These are phyloP conservation scores for Argopecten irradians DNA, from an alignment of 1,140 invertebrate genomes.

Conservation along the genomic window DNA sequence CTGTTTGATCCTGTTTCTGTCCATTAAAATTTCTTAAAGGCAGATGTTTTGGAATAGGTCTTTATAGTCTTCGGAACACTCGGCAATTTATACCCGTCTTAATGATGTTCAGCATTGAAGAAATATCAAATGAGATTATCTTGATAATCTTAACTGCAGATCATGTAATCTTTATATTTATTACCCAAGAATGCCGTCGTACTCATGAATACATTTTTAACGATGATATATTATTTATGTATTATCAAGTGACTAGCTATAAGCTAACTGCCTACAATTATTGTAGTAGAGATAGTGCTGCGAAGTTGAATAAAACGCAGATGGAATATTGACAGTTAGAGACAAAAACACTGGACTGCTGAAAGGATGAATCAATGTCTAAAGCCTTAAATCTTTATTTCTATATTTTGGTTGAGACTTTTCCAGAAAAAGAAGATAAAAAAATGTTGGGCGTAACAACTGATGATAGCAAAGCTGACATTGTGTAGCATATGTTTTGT, in stretches of 20 bases:
- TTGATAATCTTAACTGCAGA: neutral
- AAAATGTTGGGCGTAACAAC: neutral
- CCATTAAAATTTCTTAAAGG: conserved; percentile 6
- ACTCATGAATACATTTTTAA: neutral
- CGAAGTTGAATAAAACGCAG: neutral
- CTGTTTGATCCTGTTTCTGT: neutral
- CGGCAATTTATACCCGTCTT: neutral
- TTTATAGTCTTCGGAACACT: neutral
- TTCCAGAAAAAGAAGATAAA: neutral
- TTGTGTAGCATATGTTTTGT: neutral
- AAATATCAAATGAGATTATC: neutral
- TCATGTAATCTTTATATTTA: neutral
- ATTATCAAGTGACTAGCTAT: neutral
- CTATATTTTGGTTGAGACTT: neutral
- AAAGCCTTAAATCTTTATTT: neutral
- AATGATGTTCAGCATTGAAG: neutral
- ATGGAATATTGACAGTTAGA: neutral
- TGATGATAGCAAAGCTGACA: neutral
- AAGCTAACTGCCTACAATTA: neutral
- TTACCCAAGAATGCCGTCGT: neutral
- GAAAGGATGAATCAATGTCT: neutral
- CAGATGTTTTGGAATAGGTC: neutral
- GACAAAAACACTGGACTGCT: neutral
- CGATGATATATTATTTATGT: neutral
- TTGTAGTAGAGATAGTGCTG: neutral